Percentiles rank a stretch among this genome's conserved stretches.
phyloP scores from a whole-genome alignment of 2,113 vertebrate genomes.

The Grus americana region DNA sequence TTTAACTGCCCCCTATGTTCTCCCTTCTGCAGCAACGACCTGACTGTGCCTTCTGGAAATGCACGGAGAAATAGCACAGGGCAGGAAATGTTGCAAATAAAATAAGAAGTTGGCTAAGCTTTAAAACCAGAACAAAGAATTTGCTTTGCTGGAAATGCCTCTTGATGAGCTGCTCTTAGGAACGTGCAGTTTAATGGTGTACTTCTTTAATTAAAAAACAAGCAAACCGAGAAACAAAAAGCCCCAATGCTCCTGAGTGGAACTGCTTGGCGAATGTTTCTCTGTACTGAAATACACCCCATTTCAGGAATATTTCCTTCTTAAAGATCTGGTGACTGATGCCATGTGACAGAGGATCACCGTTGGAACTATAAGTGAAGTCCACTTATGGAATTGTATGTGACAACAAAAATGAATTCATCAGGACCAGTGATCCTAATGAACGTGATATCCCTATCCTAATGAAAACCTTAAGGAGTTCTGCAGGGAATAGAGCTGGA shows the following conservation, averaged over 20 bases:
- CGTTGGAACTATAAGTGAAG: conserved; percentile 18
- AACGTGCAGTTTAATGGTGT: background rate
- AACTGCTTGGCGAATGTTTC: background rate
- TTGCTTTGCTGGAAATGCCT: background rate
- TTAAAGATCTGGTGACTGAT: background rate
- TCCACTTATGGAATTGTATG: conserved; percentile 26
- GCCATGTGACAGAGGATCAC: conserved; percentile 33
- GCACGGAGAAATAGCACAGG: background rate
- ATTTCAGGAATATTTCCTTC: background rate
- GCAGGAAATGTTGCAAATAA: background rate
- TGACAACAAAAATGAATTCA: conserved; percentile 67
- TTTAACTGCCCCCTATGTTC: background rate
- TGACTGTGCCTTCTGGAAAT: background rate
- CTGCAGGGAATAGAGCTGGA: background rate
- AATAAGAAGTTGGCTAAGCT: background rate
- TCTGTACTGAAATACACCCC: background rate
- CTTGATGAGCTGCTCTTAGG: background rate
- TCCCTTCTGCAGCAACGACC: conserved; percentile 14
- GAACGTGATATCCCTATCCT: conserved; percentile 1
- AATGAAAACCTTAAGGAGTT: conserved; percentile 61
- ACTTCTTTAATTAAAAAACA: background rate
- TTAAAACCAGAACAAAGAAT: background rate
- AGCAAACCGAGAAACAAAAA: background rate
- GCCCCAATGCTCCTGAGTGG: accelerated
- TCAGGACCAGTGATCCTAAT: conserved; percentile 49